Evolutionary conservation across 2,888 invertebrate species (phyloP).

Genomic region (Hirtodrosophila cameraria): DNA sequence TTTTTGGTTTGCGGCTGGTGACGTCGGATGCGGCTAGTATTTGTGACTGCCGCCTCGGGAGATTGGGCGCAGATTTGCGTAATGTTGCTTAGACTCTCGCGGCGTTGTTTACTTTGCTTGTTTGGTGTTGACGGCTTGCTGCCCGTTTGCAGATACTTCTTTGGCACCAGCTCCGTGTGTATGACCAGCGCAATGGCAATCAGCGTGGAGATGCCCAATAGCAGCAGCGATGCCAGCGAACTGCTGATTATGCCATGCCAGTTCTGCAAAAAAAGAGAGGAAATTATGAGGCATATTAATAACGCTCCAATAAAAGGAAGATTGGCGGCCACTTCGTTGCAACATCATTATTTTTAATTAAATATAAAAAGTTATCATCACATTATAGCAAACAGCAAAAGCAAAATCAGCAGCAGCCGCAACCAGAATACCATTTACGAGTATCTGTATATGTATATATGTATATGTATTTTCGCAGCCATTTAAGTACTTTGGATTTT

Average conservation of each 20-base stretch:
- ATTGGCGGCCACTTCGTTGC: constrained; percentile 44
- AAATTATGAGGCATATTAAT: constrained; percentile 66
- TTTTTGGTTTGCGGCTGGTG: constrained; percentile 3
- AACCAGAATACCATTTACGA: constrained; percentile 29
- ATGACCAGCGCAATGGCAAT: constrained; percentile 83
- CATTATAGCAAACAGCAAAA: constrained; percentile 29
- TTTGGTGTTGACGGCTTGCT: constrained; percentile 57
- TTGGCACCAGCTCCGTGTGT: constrained; percentile 83
- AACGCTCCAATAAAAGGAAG: constrained; percentile 52
- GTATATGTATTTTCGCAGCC: constrained; percentile 33
- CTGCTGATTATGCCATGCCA: constrained; percentile 87
- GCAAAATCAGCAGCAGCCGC: constrained; percentile 2
- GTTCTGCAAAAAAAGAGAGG: constrained; percentile 85
- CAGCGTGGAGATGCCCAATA: constrained; percentile 87
- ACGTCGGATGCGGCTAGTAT: constrained; percentile 12
- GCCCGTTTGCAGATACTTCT: constrained; percentile 77
- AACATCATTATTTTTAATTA: constrained; percentile 77
- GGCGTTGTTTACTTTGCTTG: constrained; percentile 53
- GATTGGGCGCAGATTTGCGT: constrained; percentile 71
- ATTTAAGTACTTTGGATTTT: constrained; percentile 53
- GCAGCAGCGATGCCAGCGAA: constrained; percentile 87
- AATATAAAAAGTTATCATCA: constrained; percentile 70
- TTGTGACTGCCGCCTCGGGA: constrained; percentile 26
- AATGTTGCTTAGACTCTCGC: constrained; percentile 71
- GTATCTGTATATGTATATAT: constrained; percentile 6